Evolutionary conservation across 2,113 vertebrate genomes (phyloP), one percentile per base, ranked within the genome.

Genomic region (Macroglossus sobrinus): DNA sequence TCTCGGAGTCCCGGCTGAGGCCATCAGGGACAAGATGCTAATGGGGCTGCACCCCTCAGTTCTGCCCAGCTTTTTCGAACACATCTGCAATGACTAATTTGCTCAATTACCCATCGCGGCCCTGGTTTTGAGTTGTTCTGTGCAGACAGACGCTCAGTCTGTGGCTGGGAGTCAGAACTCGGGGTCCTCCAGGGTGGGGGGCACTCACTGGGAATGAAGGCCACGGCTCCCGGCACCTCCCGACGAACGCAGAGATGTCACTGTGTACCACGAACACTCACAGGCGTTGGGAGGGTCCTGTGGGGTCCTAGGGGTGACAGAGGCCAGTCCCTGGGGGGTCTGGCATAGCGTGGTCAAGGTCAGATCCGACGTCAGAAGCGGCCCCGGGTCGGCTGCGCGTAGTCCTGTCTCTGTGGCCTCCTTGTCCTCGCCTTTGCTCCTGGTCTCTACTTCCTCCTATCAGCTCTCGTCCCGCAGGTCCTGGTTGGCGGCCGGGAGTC

Each of bases 21-120:
- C 90, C 72, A 66, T 91, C 93, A 78, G 93, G 88, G 72, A 72
- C 59, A 71, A 69, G 72, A 75, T 18, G 53, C 63, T 89, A 71
- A 72, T 92, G 87, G 76, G 24, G 30, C 0, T 2, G 6, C 18
- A 3, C 55, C 96, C 53, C 4, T 30, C 35, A 55, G 38, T 45
- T 91, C 86, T 13, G 64, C 68, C 59, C 9, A 61, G 84, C 93
- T 71, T 87, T 61, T 81, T 74, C 40, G 69, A 89, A n/a, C 57
- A 10, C 0, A 59, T 14, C 72, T 33, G 7, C 59, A 4, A 19
- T 15, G 61, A 64, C 72, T 81, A 13, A 59, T 89, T 40, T 35
- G 59, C 22, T 61, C 85, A 88, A 71, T 88, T 76, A 71, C 35
- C 30, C 92, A 30, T 4, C 13, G 55, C 68, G 0, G 35, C 24